Evolutionary conservation across 1,140 invertebrate species (phyloP), one percentile per base, ranked within the genome.

Genomic region (Calephelis virginiensis): DNA sequence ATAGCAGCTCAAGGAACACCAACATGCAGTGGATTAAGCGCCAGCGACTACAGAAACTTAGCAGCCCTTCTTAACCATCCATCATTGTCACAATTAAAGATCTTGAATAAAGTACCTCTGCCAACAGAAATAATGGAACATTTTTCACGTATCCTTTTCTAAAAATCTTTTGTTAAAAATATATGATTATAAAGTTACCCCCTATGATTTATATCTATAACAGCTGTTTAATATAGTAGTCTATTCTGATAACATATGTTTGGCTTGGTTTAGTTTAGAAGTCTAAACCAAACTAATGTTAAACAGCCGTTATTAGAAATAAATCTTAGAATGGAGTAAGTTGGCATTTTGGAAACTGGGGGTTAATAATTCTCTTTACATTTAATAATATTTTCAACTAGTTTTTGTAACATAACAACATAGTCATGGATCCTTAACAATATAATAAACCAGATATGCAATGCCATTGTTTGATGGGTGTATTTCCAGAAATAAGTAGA

Each of bases 401-500:
- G 28, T 28, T 28, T 28, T 28, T 28, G 28, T 28, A n/a, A n/a
- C n/a, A n/a, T n/a, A n/a, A n/a, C n/a, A n/a, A n/a, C n/a, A n/a
- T n/a, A n/a, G n/a, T n/a, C n/a, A 28, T 28, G 28, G 28, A 28
- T 28, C 28, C 28, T 28, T 28, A 28, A 28, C 2, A 28, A 28
- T 4, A 28, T 28, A 28, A 28, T 28, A 28, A 28, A 28, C 28
- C 79, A 97, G 96, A 97, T 93, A 95, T 98, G 92, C 97, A 98
- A 90, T 97, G 96, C 76, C 97, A 98, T 82, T 98, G 97, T 84
- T 95, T 97, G 91, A 99, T 99, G 96, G 98, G 98, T 7, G 89
- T 99, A 7, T 99, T 99, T 92, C 96, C 98, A 66, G 97, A 98
- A 85, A 98, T 99, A 74, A 96, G 95, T 38, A 93, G 98, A 82